Evolutionary conservation across 2,888 invertebrate species (phyloP), one percentile per base, ranked within the genome.

Genomic region (Aporophyla lueneburgensis): DNA sequence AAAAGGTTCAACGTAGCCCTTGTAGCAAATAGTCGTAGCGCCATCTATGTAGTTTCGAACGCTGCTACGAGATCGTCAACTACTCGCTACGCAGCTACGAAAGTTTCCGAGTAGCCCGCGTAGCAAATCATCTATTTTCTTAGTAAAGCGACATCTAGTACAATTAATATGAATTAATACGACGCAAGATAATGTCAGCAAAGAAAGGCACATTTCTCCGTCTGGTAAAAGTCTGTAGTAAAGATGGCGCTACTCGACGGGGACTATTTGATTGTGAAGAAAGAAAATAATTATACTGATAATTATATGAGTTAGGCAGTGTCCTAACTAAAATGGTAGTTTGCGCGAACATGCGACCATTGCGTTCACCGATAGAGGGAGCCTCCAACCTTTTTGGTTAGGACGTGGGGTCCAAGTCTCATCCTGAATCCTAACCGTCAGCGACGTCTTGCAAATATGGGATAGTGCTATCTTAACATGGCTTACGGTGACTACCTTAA

Each of bases 121-220:
- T 43, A 46, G 63, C 27, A 10, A 5, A 5, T 12, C 9, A 0
- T 51, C 4, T 19, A 0, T 5, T 9, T 5, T 7, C 7, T 40
- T 14, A 6, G 66, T 43, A 75, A 46, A 73, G 74, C 63, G 84
- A 79, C 84, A 84, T 84, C 84, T 84, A 72, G 54, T 71, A 19
- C 16, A 5, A 0, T 0, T 27, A 19, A 0, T 6, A 27, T 21
- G 5, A 81, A 56, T 56, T 77, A 63, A 56, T 43, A 51, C 0
- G 40, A 16, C 7, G 19, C 46, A 0, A 3, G 76, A 4, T 24
- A 16, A 4, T 3, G 2, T n/a, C 0, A 14, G 14, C 6, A 12
- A n/a, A 27, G 12, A 54, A 68, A 40, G 12, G 6, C 6, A 59
- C 66, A 5, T 10, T 76, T 62, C 3, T 12, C 0, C 16, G 1